Evolutionary conservation across 2,888 invertebrate species (phyloP).

Genomic region (Lymantria monacha): DNA sequence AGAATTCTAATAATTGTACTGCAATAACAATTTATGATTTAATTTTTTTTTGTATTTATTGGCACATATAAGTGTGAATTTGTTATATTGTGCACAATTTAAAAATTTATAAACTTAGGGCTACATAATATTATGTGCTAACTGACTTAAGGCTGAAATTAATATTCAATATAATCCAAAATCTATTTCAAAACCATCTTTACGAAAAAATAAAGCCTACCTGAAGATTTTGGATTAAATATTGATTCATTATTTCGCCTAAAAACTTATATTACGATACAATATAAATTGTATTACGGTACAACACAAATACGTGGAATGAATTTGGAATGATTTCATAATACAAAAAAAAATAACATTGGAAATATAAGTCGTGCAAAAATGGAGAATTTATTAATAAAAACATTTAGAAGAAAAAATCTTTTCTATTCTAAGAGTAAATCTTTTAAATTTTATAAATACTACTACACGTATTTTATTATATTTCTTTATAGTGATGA

Average conservation of each 20-base stretch:
- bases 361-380: no score
- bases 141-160: background rate
- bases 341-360: no score
- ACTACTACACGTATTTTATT: no score
- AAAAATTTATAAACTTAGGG: background rate
- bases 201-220: background rate
- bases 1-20: constrained; percentile 54
- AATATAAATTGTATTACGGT: background rate
- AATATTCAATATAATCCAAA: background rate
- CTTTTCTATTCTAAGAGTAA: no score
- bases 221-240: constrained; percentile 53
- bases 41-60: constrained; percentile 32
- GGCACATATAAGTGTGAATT: constrained; percentile 35
- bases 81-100: background rate
- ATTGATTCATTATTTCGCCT: background rate
- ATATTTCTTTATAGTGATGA: no score
- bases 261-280: background rate
- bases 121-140: background rate
- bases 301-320: constrained; percentile 8
- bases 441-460: no score
- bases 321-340: no score
- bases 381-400: no score
- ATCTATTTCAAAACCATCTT: background rate
- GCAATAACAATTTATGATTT: constrained; percentile 24
- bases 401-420: no score